Evolutionary conservation across 1,140 invertebrate species (phyloP), one percentile per base, ranked within the genome.

Genomic region (Listronotus bonariensis): DNA sequence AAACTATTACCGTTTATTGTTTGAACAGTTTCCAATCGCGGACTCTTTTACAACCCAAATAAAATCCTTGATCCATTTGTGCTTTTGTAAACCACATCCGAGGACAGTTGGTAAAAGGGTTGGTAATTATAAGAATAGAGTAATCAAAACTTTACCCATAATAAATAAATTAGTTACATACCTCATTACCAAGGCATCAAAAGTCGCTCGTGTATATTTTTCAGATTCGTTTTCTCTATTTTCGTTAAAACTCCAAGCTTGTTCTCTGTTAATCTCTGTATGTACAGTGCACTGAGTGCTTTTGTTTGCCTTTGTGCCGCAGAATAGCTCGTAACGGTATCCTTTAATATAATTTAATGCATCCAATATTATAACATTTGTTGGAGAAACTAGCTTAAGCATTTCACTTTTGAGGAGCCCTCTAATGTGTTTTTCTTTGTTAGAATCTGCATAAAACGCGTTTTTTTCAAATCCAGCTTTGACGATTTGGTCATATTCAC

Each of bases 331-430:
- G 82, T 98, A 99, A 48, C 96, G 85, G 80, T 88, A 97, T 62
- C 94, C 94, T 88, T 98, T 98, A n/a, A 98, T 98, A 77, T 98
- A 98, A 83, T 98, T 98, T 56, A 89, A 85, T 1, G 90, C 92
- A 82, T 98, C 96, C 45, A 97, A 82, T 68, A 99, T 96, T 7
- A 97, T 87, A 49, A 97, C 82, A 79, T 89, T 88, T n/a, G 91
- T 88, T 72, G 88, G 87, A 48, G 85, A 88, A 36, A 96, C 78
- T 41, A 88, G 76, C 45, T 87, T 85, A 64, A 94, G 86, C 0
- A 89, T 88, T 73, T 91, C 87, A 0, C 95, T 95, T 82, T 96
- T 97, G 0, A 98, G 79, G 62, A 88, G 85, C n/a, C 88, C 88
- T 54, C 96, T 80, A 1, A 96, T 80, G 71, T 90, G 85, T 79